These are phyloP conservation scores for Eospalax fontanierii DNA, from an alignment of 2,797 vertebrate genomes.

Conservation along the genomic window DNA sequence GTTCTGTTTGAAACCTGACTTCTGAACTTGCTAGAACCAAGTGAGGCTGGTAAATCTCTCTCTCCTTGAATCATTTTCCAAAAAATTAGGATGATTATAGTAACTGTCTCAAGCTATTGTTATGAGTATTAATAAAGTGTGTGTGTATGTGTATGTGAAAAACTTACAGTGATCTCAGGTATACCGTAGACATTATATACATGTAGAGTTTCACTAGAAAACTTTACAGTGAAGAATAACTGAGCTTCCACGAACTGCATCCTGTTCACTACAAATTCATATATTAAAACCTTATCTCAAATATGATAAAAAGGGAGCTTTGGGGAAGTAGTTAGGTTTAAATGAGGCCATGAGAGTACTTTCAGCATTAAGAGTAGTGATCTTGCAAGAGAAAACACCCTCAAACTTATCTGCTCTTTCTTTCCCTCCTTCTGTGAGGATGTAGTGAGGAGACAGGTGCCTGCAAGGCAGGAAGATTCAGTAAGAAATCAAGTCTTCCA, in stretches of 20 bases:
- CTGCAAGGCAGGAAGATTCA: neutral
- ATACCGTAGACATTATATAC: neutral
- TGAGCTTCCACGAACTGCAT: neutral
- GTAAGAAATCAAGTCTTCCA: neutral
- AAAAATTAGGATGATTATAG: neutral
- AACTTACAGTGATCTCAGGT: neutral
- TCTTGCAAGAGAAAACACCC: neutral
- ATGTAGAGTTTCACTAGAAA: neutral
- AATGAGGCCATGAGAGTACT: neutral
- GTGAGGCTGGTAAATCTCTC: neutral
- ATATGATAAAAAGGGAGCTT: neutral
- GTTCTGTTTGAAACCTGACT: neutral
- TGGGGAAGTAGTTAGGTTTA: neutral
- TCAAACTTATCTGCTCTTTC: neutral
- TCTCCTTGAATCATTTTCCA: neutral
- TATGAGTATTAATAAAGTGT: neutral
- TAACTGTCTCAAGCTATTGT: neutral
- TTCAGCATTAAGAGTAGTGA: neutral
- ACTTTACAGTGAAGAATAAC: neutral
- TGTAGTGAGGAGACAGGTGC: neutral
- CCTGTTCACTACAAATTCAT: neutral
- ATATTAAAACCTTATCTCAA: neutral
- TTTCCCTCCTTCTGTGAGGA: neutral
- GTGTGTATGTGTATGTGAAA: neutral
- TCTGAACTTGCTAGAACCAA: neutral